phyloP scores from a whole-genome alignment of 2,797 vertebrate genomes.

The Chaetophractus vellerosus region DNA sequence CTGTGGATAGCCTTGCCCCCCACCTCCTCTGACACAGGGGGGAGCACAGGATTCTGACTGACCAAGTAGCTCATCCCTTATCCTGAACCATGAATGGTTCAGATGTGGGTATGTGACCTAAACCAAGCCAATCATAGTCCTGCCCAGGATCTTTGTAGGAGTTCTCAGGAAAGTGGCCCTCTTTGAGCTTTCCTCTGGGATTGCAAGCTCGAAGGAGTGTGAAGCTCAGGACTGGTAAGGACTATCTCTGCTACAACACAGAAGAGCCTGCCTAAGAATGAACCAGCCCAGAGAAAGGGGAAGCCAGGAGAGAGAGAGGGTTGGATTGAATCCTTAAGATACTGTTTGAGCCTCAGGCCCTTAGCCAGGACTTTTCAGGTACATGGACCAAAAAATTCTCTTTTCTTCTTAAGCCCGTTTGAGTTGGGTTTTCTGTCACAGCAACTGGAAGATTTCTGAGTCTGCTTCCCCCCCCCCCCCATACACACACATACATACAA shows the following conservation, averaged over 20 bases:
- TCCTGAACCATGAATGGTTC: background rate
- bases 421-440: slow-evolving; percentile 7
- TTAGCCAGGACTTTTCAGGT: background rate
- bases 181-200: background rate
- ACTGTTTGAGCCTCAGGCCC: background rate
- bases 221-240: background rate
- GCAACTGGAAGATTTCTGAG: slow-evolving; percentile 6
- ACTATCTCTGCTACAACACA: background rate
- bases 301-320: background rate
- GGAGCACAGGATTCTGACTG: background rate
- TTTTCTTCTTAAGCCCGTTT: background rate
- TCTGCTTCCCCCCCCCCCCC: background rate
- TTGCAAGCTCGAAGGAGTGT: background rate
- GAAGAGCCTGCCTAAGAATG: background rate
- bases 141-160: slow-evolving; percentile 7
- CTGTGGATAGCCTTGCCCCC: background rate
- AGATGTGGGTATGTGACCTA: background rate
- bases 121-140: background rate
- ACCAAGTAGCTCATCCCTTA: background rate
- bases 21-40: background rate
- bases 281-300: background rate
- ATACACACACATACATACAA: slow-evolving; percentile 23
- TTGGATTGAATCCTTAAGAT: background rate
- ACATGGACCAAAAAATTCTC: background rate
- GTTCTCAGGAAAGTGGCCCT: background rate